A percentile compares a stretch with the other conserved stretches of the same genome.
Evolutionary conservation across 2,888 invertebrate species (phyloP).

Genomic region (Hetaerina titia): DNA sequence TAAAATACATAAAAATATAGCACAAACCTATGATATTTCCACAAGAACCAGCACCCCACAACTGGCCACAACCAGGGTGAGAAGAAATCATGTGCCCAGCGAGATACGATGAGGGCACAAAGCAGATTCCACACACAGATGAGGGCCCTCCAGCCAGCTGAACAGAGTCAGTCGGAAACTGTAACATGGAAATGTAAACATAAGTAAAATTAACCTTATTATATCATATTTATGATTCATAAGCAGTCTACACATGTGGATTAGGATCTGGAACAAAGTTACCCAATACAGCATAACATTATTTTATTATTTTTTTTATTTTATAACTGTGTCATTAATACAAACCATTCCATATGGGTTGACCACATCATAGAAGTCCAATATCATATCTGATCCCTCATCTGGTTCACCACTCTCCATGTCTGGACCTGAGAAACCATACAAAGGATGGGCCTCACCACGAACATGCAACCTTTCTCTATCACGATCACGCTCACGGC

Average conservation of each 20-base stretch:
- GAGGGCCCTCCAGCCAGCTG: constrained; percentile 70
- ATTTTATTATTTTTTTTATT: too few relatives aligned
- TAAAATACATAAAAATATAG: too few relatives aligned
- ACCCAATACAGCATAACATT: too few relatives aligned
- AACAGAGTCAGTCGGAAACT: constrained; percentile 69
- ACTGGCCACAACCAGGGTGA: constrained; percentile 81
- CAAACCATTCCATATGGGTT: constrained; percentile 69
- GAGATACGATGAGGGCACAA: constrained; percentile 76
- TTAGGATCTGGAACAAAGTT: too few relatives aligned
- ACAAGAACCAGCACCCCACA: constrained; percentile 78
- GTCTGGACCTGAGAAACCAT: constrained; percentile 70
- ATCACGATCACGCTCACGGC: constrained; percentile 69
- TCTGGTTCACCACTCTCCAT: constrained; percentile 67
- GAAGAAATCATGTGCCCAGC: constrained; percentile 78
- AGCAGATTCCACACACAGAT: constrained; percentile 78
- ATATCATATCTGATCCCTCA: constrained; percentile 56
- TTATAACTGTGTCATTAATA: constrained; percentile 25
- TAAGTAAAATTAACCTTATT: too few relatives aligned
- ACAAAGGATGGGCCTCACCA: constrained; percentile 77
- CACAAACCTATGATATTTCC: constrained; percentile 77
- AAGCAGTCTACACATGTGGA: too few relatives aligned
- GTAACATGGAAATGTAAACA: constrained; percentile 20
- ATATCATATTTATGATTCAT: not conserved
- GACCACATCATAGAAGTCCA: constrained; percentile 24
- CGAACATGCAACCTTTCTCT: constrained; percentile 76